Evolutionary conservation across 1,140 invertebrate species (phyloP), one percentile per base, ranked within the genome.

Genomic region (Protaetia brevitarsis): DNA sequence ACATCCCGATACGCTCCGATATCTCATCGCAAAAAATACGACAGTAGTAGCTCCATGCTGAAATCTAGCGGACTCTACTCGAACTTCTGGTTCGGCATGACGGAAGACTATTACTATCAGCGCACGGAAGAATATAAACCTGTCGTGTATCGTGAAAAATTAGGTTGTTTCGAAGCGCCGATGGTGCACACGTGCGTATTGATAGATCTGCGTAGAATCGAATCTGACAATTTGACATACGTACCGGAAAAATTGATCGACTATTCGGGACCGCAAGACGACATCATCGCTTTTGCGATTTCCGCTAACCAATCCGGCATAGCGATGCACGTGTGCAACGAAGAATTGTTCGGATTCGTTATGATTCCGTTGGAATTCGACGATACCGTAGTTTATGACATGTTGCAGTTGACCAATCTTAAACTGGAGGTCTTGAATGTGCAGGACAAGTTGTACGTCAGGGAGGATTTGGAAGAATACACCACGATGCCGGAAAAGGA

Each of bases 11-110:
- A 87, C 90, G 0, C 75, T 98, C 0, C 82, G 83, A 37, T 69
- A 84, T 34, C 78, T 98, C 0, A 86, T 96, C 5, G 78, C 76
- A 10, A 89, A 91, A 68, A 80, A 87, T 28, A 70, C 86, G 10
- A 79, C 83, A 2, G 77, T 94, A 21, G 84, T 89, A 2, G 90
- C 94, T 0, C 96, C 11, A 89, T 97, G 87, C 78, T 98, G 4
- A 84, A 88, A 66, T 93, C 94, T 0, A 89, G 94, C 74, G 88
- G 92, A 16, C 80, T 93, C 27, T 98, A 97, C 79, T 95, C 94
- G 13, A 98, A 98, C 78, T 98, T 95, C 80, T 99, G 96, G 96
- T 89, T 91, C 72, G 95, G 91, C 8, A 96, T 97, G 91, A 88
- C 88, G 1, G 79, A 87, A 3, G 83, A 94, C 66, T 95, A 91